A percentile compares a stretch with the other conserved stretches of the same genome.
phyloP scores from a whole-genome alignment of 2,113 vertebrate genomes.

The Talpa occidentalis region DNA sequence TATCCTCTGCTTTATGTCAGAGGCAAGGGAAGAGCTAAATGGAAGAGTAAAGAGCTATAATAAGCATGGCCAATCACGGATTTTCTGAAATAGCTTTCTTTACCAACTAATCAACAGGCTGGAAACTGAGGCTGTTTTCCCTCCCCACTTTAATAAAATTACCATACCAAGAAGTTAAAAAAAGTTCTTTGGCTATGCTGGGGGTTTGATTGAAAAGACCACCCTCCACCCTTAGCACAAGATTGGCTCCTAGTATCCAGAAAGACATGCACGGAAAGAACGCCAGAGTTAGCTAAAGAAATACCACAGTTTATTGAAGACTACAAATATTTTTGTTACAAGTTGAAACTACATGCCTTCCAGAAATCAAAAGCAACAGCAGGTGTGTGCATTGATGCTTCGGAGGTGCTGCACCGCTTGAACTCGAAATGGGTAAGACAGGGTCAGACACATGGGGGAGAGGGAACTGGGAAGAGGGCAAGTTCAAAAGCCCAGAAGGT shows the following conservation, averaged over 20 bases:
- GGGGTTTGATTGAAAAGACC: constrained; percentile 59
- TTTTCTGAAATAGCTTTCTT: constrained; percentile 52
- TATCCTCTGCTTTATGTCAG: background rate
- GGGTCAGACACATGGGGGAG: constrained; percentile 89
- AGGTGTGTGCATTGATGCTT: constrained; percentile 82
- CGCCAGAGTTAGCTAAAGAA: constrained; percentile 85
- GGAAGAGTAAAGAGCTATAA: constrained; percentile 53
- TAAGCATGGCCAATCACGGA: background rate
- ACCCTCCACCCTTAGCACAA: constrained; percentile 79
- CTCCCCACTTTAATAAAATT: constrained; percentile 31
- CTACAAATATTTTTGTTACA: constrained; percentile 85
- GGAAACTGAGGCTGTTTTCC: constrained; percentile 37
- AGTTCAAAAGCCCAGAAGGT: constrained; percentile 83
- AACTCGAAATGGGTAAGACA: constrained; percentile 79
- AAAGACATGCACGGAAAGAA: constrained; percentile 84
- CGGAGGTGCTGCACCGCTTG: constrained; percentile 78
- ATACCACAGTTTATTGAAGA: constrained; percentile 85
- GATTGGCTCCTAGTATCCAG: constrained; percentile 79
- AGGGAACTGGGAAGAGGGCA: constrained; percentile 49
- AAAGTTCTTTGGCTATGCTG: constrained; percentile 58
- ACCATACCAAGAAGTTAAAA: constrained; percentile 42
- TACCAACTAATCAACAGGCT: constrained; percentile 53
- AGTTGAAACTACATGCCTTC: constrained; percentile 84
- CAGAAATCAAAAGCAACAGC: constrained; percentile 84
- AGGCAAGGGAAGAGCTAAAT: constrained; percentile 41